A percentile compares a stretch with the other conserved stretches of the same genome.
These are phyloP conservation scores for Trogon surrucura DNA, from an alignment of 2,113 vertebrate species.

Conservation along the genomic window DNA sequence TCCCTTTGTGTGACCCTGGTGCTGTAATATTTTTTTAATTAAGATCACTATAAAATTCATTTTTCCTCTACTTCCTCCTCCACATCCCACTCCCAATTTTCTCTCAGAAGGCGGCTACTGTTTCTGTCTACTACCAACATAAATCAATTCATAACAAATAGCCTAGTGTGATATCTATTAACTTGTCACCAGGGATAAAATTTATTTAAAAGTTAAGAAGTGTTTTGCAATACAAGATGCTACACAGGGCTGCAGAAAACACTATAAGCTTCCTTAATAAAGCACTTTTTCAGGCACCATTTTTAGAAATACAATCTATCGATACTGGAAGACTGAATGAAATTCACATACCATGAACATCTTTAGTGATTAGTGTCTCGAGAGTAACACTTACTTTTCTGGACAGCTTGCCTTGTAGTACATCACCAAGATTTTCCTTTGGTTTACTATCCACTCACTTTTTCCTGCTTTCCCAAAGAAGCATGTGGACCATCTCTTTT, in stretches of 20 bases:
- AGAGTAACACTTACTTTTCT: conserved; percentile 63
- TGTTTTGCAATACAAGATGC: conserved; percentile 41
- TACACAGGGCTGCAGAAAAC: conserved; percentile 58
- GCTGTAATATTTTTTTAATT: conserved; percentile 70
- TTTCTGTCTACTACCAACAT: conserved; percentile 57
- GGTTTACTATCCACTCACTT: conserved; percentile 20
- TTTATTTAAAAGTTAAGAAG: conserved; percentile 72
- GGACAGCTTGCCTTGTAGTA: conserved; percentile 43
- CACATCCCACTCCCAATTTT: conserved; percentile 54
- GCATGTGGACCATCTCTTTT: neutral
- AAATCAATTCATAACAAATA: conserved; percentile 73
- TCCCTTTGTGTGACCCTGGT: neutral
- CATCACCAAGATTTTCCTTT: conserved; percentile 36
- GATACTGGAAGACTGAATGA: conserved; percentile 17
- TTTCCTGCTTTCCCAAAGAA: neutral
- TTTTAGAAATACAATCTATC: conserved; percentile 56
- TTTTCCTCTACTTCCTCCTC: conserved; percentile 45
- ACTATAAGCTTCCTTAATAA: conserved; percentile 35
- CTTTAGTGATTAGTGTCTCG: conserved; percentile 26
- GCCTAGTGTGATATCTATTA: conserved; percentile 67
- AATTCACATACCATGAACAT: conserved; percentile 52
- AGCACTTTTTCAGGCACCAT: conserved; percentile 7
- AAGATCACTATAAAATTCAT: conserved; percentile 62
- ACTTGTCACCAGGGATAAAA: conserved; percentile 70
- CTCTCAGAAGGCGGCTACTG: conserved; percentile 29